Evolutionary conservation across 1,140 invertebrate genomes (phyloP), one percentile per base, ranked within the genome.

Genomic region (Micrasema longulum): DNA sequence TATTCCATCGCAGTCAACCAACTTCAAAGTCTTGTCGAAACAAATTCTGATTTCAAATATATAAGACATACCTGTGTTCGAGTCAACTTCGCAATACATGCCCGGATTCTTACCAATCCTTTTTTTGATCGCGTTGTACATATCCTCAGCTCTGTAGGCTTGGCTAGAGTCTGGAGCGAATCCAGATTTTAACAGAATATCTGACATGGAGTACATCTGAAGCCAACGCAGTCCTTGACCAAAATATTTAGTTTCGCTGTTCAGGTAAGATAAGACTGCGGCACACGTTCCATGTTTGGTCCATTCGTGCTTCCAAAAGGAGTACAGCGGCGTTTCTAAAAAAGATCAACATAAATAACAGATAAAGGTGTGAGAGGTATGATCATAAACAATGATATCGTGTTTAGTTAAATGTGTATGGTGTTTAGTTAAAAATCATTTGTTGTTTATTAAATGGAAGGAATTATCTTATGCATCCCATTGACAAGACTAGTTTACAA

Each of bases 261-360:
- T 86, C 0, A 95, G 78, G 6, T 77, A 48, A n/a, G 87, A 80
- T 1, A 94, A 70, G 6, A 79, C 76, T 0, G 88, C 84, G 12
- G 93, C 92, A 78, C 94, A 95, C 0, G 93, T 93, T 0, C 93
- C 94, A 79, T 96, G 94, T 78, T 95, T 96, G 0, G 85, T 79
- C 93, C 93, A 96, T 79, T 95, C 94, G 71, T 96, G 93, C 70
- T 89, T 84, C 94, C 93, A 95, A 6, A 95, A 85, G 6, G 86
- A 85, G 75, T 89, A 86, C 10, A 81, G 77, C 36, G 84, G 80
- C 1, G 83, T 88, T 72, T 83, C 86, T 82, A 75, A n/a, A 77
- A 82, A 62, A 31, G 6, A 1, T 45, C n/a, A n/a, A n/a, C n/a
- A n/a, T n/a, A n/a, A n/a, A n/a, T n/a, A n/a, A n/a, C n/a, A n/a